phyloP scores from a whole-genome alignment of 2,797 vertebrate genomes.

The Anguilla megastoma region DNA sequence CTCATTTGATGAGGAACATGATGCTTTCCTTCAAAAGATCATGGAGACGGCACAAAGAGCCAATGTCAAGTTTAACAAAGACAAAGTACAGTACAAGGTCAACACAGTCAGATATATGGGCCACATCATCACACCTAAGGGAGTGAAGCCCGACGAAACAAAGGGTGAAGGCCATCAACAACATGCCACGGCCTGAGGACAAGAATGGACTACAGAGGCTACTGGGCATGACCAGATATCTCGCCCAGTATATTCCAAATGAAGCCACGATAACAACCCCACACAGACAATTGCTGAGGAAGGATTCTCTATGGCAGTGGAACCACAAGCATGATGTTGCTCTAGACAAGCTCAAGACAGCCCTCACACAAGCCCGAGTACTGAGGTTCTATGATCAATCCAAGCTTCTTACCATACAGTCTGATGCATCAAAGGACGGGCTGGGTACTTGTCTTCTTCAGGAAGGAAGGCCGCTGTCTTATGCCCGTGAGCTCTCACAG shows the following conservation, averaged over 20 bases:
- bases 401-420: background rate
- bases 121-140: constrained; percentile 18
- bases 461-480: background rate
- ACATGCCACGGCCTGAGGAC: constrained; percentile 40
- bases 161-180: constrained; percentile 14
- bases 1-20: constrained; percentile 18
- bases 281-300: constrained; percentile 33
- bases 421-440: constrained; percentile 4
- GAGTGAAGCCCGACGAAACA: background rate
- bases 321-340: constrained; percentile 17
- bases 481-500: background rate
- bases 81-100: constrained; percentile 29
- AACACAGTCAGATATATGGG: constrained; percentile 24
- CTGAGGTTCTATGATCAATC: background rate
- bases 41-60: constrained; percentile 17
- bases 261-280: constrained; percentile 39
- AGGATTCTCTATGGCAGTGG: constrained; percentile 38
- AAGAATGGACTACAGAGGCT: constrained; percentile 35
- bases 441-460: background rate
- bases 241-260: constrained; percentile 30
- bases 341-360: background rate
- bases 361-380: background rate
- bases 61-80: constrained; percentile 19
- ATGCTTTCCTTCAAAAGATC: constrained; percentile 40
- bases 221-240: constrained; percentile 38